Percentiles rank a stretch among this genome's conserved stretches.
phyloP scores from a whole-genome alignment of 2,113 vertebrate species.

The Phylloscopus trochiloides region DNA sequence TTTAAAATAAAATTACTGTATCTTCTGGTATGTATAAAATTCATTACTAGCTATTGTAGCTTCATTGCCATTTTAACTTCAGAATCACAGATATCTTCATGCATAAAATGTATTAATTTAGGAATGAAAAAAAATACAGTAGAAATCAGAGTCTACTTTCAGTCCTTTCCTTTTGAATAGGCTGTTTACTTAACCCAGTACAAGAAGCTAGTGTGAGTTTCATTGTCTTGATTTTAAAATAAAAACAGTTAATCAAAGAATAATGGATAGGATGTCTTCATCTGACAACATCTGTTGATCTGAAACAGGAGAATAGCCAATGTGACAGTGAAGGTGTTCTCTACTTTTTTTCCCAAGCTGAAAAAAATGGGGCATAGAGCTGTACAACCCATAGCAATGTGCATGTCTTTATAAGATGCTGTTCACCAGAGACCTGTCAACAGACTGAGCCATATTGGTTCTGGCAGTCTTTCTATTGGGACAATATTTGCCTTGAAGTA shows the following conservation, averaged over 20 bases:
- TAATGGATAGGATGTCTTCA: slow-evolving; percentile 64
- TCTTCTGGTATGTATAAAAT: neutral
- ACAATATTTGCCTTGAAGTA: slow-evolving; percentile 97
- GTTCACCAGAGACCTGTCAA: slow-evolving; percentile 94
- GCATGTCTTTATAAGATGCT: slow-evolving; percentile 84
- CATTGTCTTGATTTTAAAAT: slow-evolving; percentile 7
- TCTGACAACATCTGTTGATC: slow-evolving; percentile 75
- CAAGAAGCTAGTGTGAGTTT: slow-evolving; percentile 34
- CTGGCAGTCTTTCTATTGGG: slow-evolving; percentile 94
- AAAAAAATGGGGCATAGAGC: slow-evolving; percentile 69
- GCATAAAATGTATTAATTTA: slow-evolving; percentile 7
- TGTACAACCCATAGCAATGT: slow-evolving; percentile 77
- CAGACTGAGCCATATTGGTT: slow-evolving; percentile 86
- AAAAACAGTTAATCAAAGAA: slow-evolving; percentile 53
- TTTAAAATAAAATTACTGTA: slow-evolving; percentile 2
- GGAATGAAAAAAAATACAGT: neutral
- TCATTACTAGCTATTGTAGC: neutral
- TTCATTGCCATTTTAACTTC: slow-evolving; percentile 13
- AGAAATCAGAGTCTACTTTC: neutral
- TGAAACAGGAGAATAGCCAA: slow-evolving; percentile 65
- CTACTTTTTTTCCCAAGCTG: slow-evolving; percentile 58
- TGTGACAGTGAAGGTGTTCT: slow-evolving; percentile 70
- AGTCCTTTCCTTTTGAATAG: neutral
- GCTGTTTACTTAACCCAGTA: slow-evolving; percentile 2
- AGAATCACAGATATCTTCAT: neutral